Evolutionary conservation across 2,888 invertebrate species (phyloP), one percentile per base, ranked within the genome.

Genomic region (Heliconius sara): DNA sequence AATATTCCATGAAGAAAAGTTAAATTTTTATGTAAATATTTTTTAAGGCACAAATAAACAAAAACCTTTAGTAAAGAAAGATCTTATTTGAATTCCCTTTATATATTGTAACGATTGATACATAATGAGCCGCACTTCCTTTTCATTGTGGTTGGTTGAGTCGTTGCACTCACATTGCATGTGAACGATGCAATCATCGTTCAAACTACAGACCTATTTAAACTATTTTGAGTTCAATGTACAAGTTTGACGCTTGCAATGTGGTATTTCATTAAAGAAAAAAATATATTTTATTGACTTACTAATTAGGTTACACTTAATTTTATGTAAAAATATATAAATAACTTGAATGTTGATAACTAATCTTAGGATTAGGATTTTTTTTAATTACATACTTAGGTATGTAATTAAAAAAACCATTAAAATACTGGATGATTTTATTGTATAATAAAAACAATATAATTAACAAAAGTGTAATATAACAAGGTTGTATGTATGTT

Each of bases 91-190:
- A 60, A 34, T 9, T 73, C 60, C 13, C 34, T n/a, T 13, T 13
- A 39, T 39, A 60, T 65, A 63, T 25, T 34, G 25, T 43, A 63
- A 60, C 27, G 63, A 74, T 74, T 65, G 65, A 75, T 65, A 47
- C 43, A 65, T 75, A 75, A 75, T 43, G 73, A 73, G 57, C 60
- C 60, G 1, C 10, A 73, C 73, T 73, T 73, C 75, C 75, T 43
- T 65, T 65, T 39, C 47, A 43, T 75, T 65, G 75, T 75, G 34
- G 60, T 73, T 1, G 19, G 47, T 63, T 2, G 43, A 63, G 75
- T 75, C 65, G 43, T 65, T 75, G 75, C 65, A 75, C 47, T 43
- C 75, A 47, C 65, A 75, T 75, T 75, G 65, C 75, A 75, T 43
- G 75, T 39, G 10, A 75, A 75, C 65, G 65, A 75, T 75, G 65